Conservation (phyloP, 2,888 invertebrate species). For the Periphyllus acericola region DNA sequence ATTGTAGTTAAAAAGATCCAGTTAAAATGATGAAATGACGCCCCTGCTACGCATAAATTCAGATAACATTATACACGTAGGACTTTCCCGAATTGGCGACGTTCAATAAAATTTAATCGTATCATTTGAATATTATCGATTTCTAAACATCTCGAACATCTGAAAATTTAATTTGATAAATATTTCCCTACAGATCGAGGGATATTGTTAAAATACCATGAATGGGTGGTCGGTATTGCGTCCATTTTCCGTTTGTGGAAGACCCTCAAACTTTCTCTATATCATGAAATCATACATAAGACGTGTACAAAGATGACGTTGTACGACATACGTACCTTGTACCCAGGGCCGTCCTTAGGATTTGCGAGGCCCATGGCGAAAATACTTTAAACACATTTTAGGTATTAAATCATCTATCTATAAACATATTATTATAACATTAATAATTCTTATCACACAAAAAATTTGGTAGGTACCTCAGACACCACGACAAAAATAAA, state of each 20-base stretch:
- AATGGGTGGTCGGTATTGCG: background rate
- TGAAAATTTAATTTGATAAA: constrained; percentile 4
- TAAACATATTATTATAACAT: too few relatives aligned
- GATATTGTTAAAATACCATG: background rate
- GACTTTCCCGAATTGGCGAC: constrained; percentile 25
- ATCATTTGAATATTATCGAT: too few relatives aligned
- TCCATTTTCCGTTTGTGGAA: constrained; percentile 13
- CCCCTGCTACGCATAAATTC: constrained; percentile 39
- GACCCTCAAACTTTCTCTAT: background rate
- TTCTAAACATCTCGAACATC: background rate
- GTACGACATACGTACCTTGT: too few relatives aligned
- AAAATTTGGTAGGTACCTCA: too few relatives aligned
- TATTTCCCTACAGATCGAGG: background rate
- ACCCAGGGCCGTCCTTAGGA: too few relatives aligned
- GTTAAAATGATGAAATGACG: constrained; percentile 11
- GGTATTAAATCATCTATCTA: too few relatives aligned
- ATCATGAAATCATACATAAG: too few relatives aligned
- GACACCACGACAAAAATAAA: too few relatives aligned
- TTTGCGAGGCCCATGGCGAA: too few relatives aligned
- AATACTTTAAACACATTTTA: too few relatives aligned
- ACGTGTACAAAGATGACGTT: too few relatives aligned
- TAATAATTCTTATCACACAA: too few relatives aligned
- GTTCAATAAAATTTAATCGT: constrained; percentile 41
- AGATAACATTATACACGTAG: constrained; percentile 46
- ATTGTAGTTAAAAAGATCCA: constrained; percentile 9